These are phyloP conservation scores for Synanthedon vespiformis DNA, from an alignment of 2,888 invertebrate species.

Conservation along the genomic window DNA sequence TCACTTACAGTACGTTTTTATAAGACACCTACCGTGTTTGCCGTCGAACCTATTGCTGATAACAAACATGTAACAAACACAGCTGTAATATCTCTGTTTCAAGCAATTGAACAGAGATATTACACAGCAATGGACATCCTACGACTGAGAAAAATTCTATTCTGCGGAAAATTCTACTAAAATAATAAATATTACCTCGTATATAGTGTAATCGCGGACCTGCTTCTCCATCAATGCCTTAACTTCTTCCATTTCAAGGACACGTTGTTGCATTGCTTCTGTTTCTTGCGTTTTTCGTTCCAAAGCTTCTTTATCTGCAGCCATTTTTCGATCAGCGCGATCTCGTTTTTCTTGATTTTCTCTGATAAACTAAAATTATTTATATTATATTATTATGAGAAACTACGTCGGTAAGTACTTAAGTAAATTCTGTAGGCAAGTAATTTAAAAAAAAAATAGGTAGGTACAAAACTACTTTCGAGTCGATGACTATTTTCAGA, in stretches of 20 bases:
- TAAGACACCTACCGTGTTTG: no score
- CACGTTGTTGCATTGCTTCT: conserved; percentile 53
- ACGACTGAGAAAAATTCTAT: no score
- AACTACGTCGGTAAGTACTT: no score
- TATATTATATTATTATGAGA: background rate
- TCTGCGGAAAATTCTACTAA: no score
- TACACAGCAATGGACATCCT: no score
- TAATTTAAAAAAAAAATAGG: background rate
- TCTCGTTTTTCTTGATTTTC: conserved; percentile 76
- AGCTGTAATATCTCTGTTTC: no score
- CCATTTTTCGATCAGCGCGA: conserved; percentile 71
- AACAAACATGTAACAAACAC: no score
- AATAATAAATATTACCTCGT: conserved; percentile 43
- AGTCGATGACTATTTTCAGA: background rate
- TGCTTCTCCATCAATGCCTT: conserved; percentile 69
- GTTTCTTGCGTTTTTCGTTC: conserved; percentile 61
- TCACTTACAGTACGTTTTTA: no score
- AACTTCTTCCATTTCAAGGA: conserved; percentile 57
- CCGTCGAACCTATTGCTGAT: no score
- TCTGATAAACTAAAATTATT: conserved; percentile 59
- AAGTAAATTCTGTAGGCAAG: background rate
- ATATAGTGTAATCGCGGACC: conserved; percentile 69
- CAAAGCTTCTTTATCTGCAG: conserved; percentile 62
- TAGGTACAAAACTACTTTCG: background rate
- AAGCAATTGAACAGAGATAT: no score